A percentile compares a stretch with the other conserved stretches of the same genome.
Conservation (phyloP, 2,113 vertebrate genomes). For the Psephotus haematonotus region DNA sequence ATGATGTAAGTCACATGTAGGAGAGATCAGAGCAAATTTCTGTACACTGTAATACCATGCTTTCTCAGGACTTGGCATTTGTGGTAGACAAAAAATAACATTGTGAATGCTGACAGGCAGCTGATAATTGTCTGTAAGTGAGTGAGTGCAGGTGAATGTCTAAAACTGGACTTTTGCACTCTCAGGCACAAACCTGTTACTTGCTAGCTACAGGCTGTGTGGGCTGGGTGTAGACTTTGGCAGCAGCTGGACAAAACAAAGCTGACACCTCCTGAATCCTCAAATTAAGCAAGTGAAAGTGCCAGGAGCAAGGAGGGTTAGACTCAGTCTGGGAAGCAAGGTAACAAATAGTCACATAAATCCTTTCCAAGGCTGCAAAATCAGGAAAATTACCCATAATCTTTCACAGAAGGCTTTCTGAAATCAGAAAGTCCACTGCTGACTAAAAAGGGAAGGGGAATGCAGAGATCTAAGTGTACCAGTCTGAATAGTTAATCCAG, state of each 20-base stretch:
- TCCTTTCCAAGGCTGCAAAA: not conserved
- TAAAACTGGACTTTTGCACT: not conserved
- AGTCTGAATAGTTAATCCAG: not conserved
- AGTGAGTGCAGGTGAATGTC: not conserved
- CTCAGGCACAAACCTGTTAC: not conserved
- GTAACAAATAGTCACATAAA: not conserved
- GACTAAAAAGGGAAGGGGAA: not conserved
- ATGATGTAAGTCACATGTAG: not conserved
- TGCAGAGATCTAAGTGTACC: not conserved
- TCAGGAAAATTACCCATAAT: not conserved
- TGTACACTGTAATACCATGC: rapidly evolving
- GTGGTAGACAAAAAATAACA: not conserved
- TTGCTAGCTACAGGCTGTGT: not conserved
- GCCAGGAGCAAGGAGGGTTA: not conserved
- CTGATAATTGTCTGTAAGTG: not conserved
- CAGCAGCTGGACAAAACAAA: not conserved
- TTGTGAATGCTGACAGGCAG: not conserved
- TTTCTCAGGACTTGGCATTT: not conserved
- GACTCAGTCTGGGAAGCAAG: not conserved
- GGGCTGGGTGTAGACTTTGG: not conserved
- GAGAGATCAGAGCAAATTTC: not conserved
- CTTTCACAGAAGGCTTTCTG: not conserved
- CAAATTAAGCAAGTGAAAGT: not conserved
- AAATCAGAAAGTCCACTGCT: not conserved
- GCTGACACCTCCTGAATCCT: not conserved